phyloP scores from a whole-genome alignment of 1,140 invertebrate species.

The Patella vulgata region DNA sequence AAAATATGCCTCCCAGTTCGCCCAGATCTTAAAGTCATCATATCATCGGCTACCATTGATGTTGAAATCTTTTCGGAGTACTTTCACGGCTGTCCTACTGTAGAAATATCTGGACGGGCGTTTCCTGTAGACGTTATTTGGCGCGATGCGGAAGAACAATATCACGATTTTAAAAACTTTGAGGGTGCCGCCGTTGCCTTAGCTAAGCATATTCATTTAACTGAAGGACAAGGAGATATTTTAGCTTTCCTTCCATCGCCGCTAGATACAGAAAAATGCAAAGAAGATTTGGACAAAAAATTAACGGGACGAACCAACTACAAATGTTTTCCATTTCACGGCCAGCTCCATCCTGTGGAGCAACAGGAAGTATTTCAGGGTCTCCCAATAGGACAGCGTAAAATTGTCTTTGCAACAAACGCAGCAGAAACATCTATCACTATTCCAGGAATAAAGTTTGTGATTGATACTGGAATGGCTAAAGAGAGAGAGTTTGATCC shows the following conservation, averaged over 20 bases:
- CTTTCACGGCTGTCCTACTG: slow-evolving; percentile 91
- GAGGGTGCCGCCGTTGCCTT: slow-evolving; percentile 94
- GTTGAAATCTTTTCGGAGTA: slow-evolving; percentile 68
- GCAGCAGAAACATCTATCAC: slow-evolving; percentile 65
- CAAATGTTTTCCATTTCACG: slow-evolving; percentile 83
- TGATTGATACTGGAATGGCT: slow-evolving; percentile 60
- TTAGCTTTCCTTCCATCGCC: slow-evolving; percentile 89
- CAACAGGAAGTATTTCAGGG: slow-evolving; percentile 76
- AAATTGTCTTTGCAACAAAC: slow-evolving; percentile 64
- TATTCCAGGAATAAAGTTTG: slow-evolving; percentile 61
- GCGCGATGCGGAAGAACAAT: slow-evolving; percentile 84
- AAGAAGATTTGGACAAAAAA: slow-evolving; percentile 32
- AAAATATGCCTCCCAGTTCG: slow-evolving; percentile 68
- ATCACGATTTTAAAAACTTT: slow-evolving; percentile 81
- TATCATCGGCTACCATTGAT: slow-evolving; percentile 66
- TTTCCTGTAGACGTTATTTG: slow-evolving; percentile 93
- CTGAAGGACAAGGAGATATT: slow-evolving; percentile 91
- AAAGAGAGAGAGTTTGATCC: slow-evolving; percentile 59
- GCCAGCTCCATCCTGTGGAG: slow-evolving; percentile 93
- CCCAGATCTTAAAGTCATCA: slow-evolving; percentile 51
- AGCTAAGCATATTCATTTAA: slow-evolving; percentile 92
- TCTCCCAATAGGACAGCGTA: slow-evolving; percentile 40
- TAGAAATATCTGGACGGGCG: slow-evolving; percentile 87
- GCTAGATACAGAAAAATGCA: slow-evolving; percentile 58
- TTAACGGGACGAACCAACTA: slow-evolving; percentile 15